Conservation (phyloP, 2,113 vertebrate genomes). For the Eira barbara region DNA sequence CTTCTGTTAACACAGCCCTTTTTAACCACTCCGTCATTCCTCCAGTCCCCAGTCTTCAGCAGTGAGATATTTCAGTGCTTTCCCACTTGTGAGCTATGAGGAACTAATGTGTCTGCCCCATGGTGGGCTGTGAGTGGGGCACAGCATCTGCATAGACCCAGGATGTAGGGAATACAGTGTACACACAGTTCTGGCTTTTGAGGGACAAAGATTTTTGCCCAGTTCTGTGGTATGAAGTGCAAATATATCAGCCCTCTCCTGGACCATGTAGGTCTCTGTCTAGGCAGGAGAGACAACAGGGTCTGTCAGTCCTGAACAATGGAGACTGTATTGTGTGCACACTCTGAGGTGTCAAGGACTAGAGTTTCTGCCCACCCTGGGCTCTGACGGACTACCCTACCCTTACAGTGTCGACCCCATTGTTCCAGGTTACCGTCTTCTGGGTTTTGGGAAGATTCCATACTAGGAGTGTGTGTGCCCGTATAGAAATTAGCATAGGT, state of each 20-base stretch:
- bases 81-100: not conserved
- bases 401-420: too few species aligned
- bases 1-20: not conserved
- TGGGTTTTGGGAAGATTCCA: not conserved
- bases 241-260: not conserved
- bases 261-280: too few species aligned
- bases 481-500: not conserved
- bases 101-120: not conserved
- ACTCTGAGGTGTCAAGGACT: not conserved
- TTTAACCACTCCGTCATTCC: not conserved
- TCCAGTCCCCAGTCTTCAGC: not conserved
- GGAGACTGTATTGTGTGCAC: too few species aligned
- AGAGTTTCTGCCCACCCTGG: not conserved
- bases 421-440: not conserved
- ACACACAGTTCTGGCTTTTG: not conserved
- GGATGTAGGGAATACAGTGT: not conserved
- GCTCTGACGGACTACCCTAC: not conserved
- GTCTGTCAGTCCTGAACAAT: too few species aligned
- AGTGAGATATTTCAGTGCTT: not conserved
- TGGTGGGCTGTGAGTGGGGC: not conserved
- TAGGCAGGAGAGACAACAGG: too few species aligned
- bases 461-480: not conserved
- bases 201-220: not conserved
- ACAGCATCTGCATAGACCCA: not conserved
- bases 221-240: not conserved